A percentile compares a stretch with the other conserved stretches of the same genome.
phyloP scores from a whole-genome alignment of 1,140 invertebrate genomes.

The Aphidius gifuensis region DNA sequence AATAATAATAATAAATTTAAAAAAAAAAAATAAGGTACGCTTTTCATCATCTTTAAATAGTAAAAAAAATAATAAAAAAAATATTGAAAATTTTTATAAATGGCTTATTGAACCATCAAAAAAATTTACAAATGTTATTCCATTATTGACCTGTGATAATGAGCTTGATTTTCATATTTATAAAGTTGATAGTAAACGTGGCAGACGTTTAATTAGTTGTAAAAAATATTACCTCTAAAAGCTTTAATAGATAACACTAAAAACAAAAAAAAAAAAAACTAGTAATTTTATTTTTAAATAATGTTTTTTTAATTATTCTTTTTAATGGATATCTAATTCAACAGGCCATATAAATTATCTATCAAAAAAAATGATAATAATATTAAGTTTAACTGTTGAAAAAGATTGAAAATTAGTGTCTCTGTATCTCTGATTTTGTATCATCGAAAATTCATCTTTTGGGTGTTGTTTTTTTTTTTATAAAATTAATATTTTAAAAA shows the following conservation, averaged over 20 bases:
- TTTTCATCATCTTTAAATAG: neutral
- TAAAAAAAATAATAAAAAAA: neutral
- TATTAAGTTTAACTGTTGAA: no score
- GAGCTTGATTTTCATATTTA: slow-evolving; percentile 8
- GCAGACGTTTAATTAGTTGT: slow-evolving; percentile 13
- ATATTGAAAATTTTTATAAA: slow-evolving; percentile 25
- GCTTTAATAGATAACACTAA: no score
- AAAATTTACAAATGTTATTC: neutral
- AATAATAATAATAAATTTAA: neutral
- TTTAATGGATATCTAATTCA: no score
- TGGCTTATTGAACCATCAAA: slow-evolving; percentile 26
- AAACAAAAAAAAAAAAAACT: no score
- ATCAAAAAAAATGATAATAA: no score
- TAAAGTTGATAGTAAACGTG: slow-evolving; percentile 23
- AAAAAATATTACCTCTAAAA: no score
- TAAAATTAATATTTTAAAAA: slow-evolving; percentile 28
- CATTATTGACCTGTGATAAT: neutral
- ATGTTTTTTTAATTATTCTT: no score
- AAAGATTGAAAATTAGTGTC: neutral
- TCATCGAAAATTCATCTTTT: slow-evolving; percentile 2
- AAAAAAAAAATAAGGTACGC: neutral
- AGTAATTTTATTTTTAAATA: no score
- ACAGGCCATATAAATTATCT: no score
- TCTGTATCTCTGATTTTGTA: slow-evolving; percentile 8
- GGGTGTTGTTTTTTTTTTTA: no score